A percentile compares a stretch with the other conserved stretches of the same genome.
These are phyloP conservation scores for Corythaeola cristata DNA, from an alignment of 2,113 vertebrate species.

Conservation along the genomic window DNA sequence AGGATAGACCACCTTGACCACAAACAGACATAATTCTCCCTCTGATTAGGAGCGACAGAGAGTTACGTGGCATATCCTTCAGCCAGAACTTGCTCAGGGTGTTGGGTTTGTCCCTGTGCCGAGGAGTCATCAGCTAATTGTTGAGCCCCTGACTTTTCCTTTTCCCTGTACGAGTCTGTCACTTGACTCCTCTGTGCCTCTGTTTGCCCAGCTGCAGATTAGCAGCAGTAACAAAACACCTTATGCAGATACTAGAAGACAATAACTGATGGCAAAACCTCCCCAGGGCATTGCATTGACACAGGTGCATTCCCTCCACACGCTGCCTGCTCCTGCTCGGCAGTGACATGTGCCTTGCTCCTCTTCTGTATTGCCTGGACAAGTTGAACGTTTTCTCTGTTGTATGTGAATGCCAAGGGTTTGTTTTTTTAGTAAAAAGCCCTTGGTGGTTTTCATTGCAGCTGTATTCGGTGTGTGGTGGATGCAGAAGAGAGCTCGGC, in stretches of 20 bases:
- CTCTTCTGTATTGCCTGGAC: neutral
- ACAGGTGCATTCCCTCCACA: neutral
- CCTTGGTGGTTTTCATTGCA: neutral
- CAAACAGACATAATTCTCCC: slow-evolving; percentile 16
- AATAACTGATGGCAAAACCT: neutral
- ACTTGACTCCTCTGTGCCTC: neutral
- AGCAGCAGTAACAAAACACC: neutral
- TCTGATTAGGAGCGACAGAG: neutral
- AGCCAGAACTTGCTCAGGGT: neutral
- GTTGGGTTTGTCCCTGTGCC: neutral
- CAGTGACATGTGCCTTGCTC: rapidly evolving
- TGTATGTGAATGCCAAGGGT: neutral
- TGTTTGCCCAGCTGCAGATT: neutral
- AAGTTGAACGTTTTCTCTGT: neutral
- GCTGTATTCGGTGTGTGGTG: neutral
- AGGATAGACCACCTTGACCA: slow-evolving; percentile 38
- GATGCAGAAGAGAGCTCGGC: rapidly evolving
- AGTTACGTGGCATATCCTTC: neutral
- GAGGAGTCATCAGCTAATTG: neutral
- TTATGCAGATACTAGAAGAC: neutral
- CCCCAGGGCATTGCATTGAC: neutral
- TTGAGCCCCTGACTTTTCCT: neutral
- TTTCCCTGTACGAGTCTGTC: rapidly evolving
- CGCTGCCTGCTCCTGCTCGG: neutral
- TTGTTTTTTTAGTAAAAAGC: neutral